A percentile compares a stretch with the other conserved stretches of the same genome.
phyloP scores from a whole-genome alignment of 2,888 invertebrate species.

The Brenthis hecate region DNA sequence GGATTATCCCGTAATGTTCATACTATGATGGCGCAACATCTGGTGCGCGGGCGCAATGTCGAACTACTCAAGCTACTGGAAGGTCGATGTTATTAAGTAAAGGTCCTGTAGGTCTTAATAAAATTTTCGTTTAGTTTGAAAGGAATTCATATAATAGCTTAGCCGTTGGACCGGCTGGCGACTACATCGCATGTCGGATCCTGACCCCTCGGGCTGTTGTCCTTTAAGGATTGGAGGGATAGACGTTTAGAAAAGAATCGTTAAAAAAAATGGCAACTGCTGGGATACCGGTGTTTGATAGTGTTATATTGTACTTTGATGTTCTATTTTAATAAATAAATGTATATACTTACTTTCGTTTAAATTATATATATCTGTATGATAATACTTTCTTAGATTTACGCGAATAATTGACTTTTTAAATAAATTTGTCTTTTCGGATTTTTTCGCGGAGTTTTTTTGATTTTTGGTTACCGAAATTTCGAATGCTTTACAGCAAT shows the following conservation, averaged over 20 bases:
- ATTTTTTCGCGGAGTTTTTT: too few species aligned
- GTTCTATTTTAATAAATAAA: not conserved
- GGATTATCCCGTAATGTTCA: slow-evolving; percentile 37
- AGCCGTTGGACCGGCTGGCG: slow-evolving; percentile 7
- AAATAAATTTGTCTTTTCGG: too few species aligned
- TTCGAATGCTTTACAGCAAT: too few species aligned
- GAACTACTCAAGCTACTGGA: slow-evolving; percentile 63
- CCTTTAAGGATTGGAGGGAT: not conserved
- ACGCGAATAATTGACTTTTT: too few species aligned
- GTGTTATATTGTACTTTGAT: not conserved
- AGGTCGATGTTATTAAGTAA: slow-evolving; percentile 45
- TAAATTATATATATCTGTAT: not conserved
- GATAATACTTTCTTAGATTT: not conserved
- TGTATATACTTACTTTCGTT: not conserved
- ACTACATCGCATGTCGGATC: slow-evolving; percentile 5
- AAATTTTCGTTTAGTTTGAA: slow-evolving; percentile 16
- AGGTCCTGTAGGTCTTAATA: slow-evolving; percentile 23
- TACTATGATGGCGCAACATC: slow-evolving; percentile 52
- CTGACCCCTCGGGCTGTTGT: slow-evolving; percentile 15
- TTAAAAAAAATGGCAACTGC: not conserved
- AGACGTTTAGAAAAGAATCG: not conserved
- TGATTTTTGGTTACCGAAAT: too few species aligned
- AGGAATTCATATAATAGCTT: slow-evolving; percentile 9
- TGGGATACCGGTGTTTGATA: not conserved
- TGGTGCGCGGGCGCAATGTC: slow-evolving; percentile 63